Base-by-base conservation (phyloP, 1,140 invertebrate genomes). In the Euwallacea fornicatus region DNA sequence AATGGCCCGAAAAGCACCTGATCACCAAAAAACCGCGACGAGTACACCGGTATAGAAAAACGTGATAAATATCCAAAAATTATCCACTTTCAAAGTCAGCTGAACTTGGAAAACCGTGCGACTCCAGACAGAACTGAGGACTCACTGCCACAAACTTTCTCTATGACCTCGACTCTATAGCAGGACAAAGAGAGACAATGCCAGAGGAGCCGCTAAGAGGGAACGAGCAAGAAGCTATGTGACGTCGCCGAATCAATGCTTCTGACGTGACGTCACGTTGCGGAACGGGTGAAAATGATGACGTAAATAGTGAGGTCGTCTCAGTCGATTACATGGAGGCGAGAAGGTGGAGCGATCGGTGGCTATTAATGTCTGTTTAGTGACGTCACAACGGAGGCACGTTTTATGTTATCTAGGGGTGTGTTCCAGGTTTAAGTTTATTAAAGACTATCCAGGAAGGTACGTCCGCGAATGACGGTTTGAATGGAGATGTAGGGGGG, bases 101-200 rank as follows among this genome's bases (percentile, higher is more conserved):
- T 76, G 73, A 71, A 70, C 60, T 42, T 62, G 16, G 43, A 71
- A 58, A 58, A n/a, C 67, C 54, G 65, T 68, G 70, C 73, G 62
- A 56, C 54, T 55, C 50, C 55, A 73, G 66, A 46, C 72, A 62
- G 72, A 66, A 47, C 74, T 71, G 63, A 61, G 58, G 47, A 47
- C 41, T 64, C 71, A 76, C 76, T 77, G 76, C 74, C 75, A 72
- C 76, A 77, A 77, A 78, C 78, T 79, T 79, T 79, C 78, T 74
- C 77, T 75, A 69, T 78, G 76, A 78, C 76, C 76, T 79, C 76
- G 76, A 73, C 72, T 74, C 74, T 71, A 73, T 71, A 74, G 76
- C 76, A 72, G 66, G 69, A 60, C 68, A 64, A 62, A 77, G 46
- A 62, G 47, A 72, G 74, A 78, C 41, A 16, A 42, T 42, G 10